Evolutionary conservation across 30 jellyfish, hydroid and myxozoan species (phyloP).

Genomic region (Hydractinia symbiolongicarpus): DNA sequence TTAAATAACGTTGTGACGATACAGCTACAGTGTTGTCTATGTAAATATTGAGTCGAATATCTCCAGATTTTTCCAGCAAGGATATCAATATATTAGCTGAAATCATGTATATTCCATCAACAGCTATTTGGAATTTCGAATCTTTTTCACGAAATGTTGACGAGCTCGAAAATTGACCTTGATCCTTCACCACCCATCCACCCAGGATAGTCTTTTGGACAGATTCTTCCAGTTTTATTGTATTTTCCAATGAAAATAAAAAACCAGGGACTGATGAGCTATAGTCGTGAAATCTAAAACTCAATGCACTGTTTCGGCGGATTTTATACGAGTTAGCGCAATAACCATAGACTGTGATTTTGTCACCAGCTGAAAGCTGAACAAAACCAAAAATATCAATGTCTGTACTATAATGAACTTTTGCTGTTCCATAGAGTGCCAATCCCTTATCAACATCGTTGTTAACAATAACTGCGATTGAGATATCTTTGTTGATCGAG

Average conservation of each 20-base stretch:
- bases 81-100: slow-evolving; percentile 21
- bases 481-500: not conserved
- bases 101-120: slow-evolving; percentile 25
- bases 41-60: not conserved
- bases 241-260: slow-evolving; percentile 2
- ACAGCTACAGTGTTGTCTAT: not conserved
- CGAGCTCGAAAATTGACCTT: slow-evolving; percentile 27
- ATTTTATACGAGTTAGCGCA: not conserved
- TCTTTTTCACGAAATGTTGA: slow-evolving; percentile 9
- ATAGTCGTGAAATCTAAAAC: slow-evolving; percentile 29
- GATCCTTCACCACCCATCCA: slow-evolving; percentile 2
- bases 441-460: slow-evolving; percentile 8
- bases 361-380: slow-evolving; percentile 17
- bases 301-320: slow-evolving; percentile 7
- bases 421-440: slow-evolving; percentile 5
- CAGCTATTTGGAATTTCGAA: not conserved
- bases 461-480: slow-evolving; percentile 12
- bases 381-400: slow-evolving; percentile 11
- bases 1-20: not conserved
- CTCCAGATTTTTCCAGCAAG: not conserved
- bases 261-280: slow-evolving; percentile 22
- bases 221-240: not conserved
- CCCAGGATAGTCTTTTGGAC: not conserved
- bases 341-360: slow-evolving; percentile 3
- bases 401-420: not conserved